These are phyloP conservation scores for Drosophila sp. DNA, from an alignment of 1,140 invertebrate genomes.

Conservation along the genomic window DNA sequence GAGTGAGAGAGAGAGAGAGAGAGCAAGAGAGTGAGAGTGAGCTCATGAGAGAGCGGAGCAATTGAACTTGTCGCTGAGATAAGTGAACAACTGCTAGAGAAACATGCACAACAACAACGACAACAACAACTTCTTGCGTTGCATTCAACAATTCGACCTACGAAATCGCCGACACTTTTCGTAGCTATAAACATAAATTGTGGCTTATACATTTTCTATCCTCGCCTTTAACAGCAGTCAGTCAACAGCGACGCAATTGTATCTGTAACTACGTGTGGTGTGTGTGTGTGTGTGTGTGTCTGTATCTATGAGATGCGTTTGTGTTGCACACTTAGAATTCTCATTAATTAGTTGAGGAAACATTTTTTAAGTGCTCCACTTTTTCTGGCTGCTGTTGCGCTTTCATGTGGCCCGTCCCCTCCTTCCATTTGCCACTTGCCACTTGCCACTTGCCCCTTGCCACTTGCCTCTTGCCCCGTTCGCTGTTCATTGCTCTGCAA, in stretches of 20 bases:
- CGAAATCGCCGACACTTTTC: conserved; percentile 17
- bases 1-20: background rate
- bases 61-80: conserved; percentile 43
- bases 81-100: conserved; percentile 24
- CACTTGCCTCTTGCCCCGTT: background rate
- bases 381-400: conserved; percentile 44
- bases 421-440: conserved; percentile 1
- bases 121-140: conserved; percentile 2
- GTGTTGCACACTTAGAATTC: conserved; percentile 50
- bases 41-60: conserved; percentile 3
- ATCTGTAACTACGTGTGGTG: background rate
- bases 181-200: conserved; percentile 13
- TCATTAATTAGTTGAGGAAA: conserved; percentile 70
- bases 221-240: conserved; percentile 14
- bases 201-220: conserved; percentile 23
- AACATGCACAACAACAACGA: background rate
- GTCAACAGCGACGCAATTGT: conserved; percentile 7
- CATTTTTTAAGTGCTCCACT: conserved; percentile 70
- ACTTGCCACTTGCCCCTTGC: background rate
- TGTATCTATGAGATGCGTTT: background rate
- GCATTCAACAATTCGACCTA: conserved; percentile 20
- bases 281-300: conserved; percentile 1
- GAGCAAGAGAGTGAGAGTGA: background rate
- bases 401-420: conserved; percentile 61
- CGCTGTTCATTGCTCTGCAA: conserved; percentile 57